A percentile compares a stretch with the other conserved stretches of the same genome.
Evolutionary conservation across 53 echinoderm and acorn worm genomes (phyloP).

Genomic region (Zoroaster sp.): DNA sequence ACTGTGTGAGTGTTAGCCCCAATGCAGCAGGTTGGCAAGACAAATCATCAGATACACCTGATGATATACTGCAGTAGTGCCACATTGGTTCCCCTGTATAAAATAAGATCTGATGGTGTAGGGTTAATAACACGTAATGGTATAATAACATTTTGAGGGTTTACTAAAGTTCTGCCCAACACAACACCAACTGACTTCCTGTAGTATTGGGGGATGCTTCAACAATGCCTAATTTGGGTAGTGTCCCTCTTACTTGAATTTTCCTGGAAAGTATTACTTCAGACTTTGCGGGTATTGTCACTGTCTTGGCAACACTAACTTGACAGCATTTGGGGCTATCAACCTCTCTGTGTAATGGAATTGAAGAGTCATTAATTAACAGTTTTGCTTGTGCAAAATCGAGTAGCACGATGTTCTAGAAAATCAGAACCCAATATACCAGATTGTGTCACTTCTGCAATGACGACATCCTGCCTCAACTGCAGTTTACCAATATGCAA

Average conservation of each 20-base stretch:
- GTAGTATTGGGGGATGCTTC: not conserved
- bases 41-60: too few species aligned
- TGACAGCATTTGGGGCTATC: not conserved
- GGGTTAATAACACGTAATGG: too few species aligned
- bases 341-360: not conserved
- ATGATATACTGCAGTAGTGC: too few species aligned
- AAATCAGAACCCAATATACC: not conserved
- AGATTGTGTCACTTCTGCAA: not conserved
- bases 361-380: not conserved
- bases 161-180: not conserved
- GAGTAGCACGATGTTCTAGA: not conserved
- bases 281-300: not conserved
- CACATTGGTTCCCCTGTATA: too few species aligned
- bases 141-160: not conserved
- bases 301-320: not conserved
- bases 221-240: not conserved
- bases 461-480: not conserved
- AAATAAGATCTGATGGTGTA: too few species aligned
- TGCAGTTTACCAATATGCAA: not conserved
- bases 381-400: constrained; percentile 7
- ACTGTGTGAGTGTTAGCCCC: too few species aligned
- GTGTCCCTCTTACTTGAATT: not conserved
- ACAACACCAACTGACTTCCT: not conserved
- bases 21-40: too few species aligned
- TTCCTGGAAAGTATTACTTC: not conserved